A percentile compares a stretch with the other conserved stretches of the same genome.
These are phyloP conservation scores for Heliconius sara DNA, from an alignment of 2,888 invertebrate species.

Conservation along the genomic window DNA sequence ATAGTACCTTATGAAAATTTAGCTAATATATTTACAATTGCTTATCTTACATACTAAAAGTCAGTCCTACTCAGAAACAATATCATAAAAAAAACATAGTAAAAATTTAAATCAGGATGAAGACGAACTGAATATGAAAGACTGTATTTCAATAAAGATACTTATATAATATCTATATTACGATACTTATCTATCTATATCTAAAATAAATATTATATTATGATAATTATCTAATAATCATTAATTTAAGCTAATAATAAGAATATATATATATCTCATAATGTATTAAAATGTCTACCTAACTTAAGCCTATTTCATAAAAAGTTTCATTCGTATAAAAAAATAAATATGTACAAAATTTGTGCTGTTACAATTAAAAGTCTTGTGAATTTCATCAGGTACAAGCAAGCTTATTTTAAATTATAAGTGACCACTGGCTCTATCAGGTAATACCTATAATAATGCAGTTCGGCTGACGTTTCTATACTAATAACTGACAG, in stretches of 20 bases:
- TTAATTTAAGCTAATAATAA: neutral
- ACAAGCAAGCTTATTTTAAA: conserved; percentile 8
- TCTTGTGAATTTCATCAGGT: conserved; percentile 20
- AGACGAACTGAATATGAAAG: neutral
- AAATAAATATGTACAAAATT: conserved; percentile 11
- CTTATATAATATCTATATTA: no score
- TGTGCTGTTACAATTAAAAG: conserved; percentile 18
- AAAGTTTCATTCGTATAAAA: neutral
- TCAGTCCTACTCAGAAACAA: neutral
- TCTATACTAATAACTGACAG: neutral
- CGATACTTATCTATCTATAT: no score
- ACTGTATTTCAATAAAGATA: neutral
- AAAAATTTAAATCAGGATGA: neutral
- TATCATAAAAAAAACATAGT: neutral
- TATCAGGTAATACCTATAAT: neutral
- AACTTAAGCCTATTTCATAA: neutral
- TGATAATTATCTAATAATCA: neutral
- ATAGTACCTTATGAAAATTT: neutral
- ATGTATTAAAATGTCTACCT: neutral
- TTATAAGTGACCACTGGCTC: neutral
- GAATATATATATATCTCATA: no score
- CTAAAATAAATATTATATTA: no score
- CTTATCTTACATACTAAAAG: neutral
- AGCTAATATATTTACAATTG: conserved; percentile 8
- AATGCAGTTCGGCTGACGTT: neutral